A percentile compares a stretch with the other conserved stretches of the same genome.
These are phyloP conservation scores for Caenorhabditis macrosperma DNA, from an alignment of 2,888 invertebrate species.

Conservation along the genomic window DNA sequence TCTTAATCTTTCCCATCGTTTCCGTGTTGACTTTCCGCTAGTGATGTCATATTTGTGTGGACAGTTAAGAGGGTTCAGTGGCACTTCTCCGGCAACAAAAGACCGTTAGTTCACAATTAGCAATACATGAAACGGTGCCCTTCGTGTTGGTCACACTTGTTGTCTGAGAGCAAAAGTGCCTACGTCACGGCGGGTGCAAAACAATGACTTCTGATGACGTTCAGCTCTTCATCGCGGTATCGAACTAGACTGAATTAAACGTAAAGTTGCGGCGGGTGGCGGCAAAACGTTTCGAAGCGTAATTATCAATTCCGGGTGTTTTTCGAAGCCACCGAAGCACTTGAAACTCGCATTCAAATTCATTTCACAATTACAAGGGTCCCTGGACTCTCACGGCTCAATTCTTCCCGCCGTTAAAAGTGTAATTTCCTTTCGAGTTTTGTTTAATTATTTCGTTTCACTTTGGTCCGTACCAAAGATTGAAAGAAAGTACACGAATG, in stretches of 20 bases:
- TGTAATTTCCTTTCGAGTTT: conserved; percentile 33
- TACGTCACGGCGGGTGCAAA: too few species aligned
- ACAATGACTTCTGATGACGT: too few species aligned
- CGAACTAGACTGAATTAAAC: conserved; percentile 1
- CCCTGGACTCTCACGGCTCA: not conserved
- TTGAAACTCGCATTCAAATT: conserved; percentile 23
- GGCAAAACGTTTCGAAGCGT: not conserved
- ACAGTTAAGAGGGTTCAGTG: conserved; percentile 22
- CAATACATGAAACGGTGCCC: not conserved
- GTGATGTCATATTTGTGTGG: conserved; percentile 54
- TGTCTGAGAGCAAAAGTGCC: too few species aligned
- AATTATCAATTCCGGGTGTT: conserved; percentile 26
- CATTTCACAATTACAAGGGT: conserved; percentile 12
- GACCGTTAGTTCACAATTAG: not conserved
- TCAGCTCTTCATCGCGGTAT: not conserved
- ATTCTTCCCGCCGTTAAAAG: too few species aligned
- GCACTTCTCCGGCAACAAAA: not conserved
- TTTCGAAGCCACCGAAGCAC: not conserved
- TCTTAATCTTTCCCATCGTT: conserved; percentile 6
- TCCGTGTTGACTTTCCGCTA: conserved; percentile 30
- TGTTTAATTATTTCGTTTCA: conserved; percentile 11
- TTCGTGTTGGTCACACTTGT: too few species aligned
- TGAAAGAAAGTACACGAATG: not conserved
- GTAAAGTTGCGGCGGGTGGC: conserved; percentile 2
- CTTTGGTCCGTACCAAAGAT: conserved; percentile 6